Evolutionary conservation across 2,888 invertebrate species (phyloP), one percentile per base, ranked within the genome.

Genomic region (Melipona bicolor): DNA sequence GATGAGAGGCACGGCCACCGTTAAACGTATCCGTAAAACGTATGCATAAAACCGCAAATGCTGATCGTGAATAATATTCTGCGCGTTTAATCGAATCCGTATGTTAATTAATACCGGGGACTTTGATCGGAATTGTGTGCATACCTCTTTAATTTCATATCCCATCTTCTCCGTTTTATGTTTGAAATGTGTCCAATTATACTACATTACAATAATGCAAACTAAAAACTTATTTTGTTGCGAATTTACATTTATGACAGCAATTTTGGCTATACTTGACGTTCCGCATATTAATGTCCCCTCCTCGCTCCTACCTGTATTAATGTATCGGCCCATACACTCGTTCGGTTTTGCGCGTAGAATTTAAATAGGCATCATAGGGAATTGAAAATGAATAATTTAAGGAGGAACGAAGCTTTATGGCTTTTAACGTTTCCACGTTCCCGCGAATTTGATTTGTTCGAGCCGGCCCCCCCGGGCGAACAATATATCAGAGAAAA

Each of bases 161-260:
- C 69, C 76, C 65, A 75, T 78, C 76, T 78, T 77, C 71, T 36
- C 59, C 72, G 75, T 80, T 81, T 84, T 74, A 83, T 83, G 76
- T 78, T 77, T 77, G 65, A 85, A 72, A 84, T 77, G 77, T 76
- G 77, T 75, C 75, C 80, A 81, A 84, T 80, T 84, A 77, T 69
- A 77, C 75, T 78, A 68, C 72, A 78, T 81, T 81, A 77, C 74
- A 81, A 80, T 84, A 84, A 84, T 81, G 68, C 80, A 78, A 82
- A 61, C 77, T 77, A 79, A 85, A 85, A 85, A 84, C 80, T 85
- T 85, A 84, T 85, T 85, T 84, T 80, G 59, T 78, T 73, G 75
- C 75, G n/a, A 64, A 77, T 83, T 84, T 80, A 84, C 79, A 85
- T 85, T 84, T 84, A 78, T 80, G 80, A 65, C 71, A 49, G 74